These are phyloP conservation scores for Pseudorasbora parva DNA, from an alignment of 2,113 vertebrate species.

Conservation along the genomic window DNA sequence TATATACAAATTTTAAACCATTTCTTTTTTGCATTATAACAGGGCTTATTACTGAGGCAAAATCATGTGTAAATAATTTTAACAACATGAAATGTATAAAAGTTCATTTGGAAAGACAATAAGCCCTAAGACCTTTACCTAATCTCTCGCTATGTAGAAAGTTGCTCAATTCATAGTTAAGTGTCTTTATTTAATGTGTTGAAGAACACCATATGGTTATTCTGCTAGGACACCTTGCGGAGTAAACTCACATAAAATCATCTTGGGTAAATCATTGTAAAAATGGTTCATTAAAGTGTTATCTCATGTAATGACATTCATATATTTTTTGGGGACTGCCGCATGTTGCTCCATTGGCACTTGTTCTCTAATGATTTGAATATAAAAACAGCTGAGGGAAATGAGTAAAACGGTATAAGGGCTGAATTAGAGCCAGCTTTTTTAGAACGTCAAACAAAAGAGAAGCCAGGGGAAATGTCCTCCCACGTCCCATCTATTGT, in stretches of 20 bases:
- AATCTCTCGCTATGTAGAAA: not conserved
- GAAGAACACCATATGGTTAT: not conserved
- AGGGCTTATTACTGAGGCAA: not conserved
- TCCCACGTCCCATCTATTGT: not conserved
- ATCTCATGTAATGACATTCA: not conserved
- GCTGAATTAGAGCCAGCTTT: constrained; percentile 3
- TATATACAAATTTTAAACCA: no score
- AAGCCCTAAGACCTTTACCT: not conserved
- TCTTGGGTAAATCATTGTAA: not conserved
- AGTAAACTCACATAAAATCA: not conserved
- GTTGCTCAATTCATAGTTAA: not conserved
- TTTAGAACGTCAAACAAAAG: not conserved
- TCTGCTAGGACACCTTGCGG: not conserved
- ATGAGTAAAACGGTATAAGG: not conserved
- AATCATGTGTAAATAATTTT: not conserved
- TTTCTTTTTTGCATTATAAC: not conserved
- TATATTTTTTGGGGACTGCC: not conserved
- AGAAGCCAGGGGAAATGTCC: not conserved
- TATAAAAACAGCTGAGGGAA: not conserved
- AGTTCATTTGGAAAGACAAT: not conserved
- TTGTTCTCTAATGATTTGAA: constrained; percentile 14
- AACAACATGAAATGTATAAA: not conserved
- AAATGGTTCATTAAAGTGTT: no score
- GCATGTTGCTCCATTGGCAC: not conserved
- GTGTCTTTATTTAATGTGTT: not conserved